Evolutionary conservation across 2,797 vertebrate species (phyloP), one percentile per base, ranked within the genome.

Genomic region (Denticeps clupeoides): DNA sequence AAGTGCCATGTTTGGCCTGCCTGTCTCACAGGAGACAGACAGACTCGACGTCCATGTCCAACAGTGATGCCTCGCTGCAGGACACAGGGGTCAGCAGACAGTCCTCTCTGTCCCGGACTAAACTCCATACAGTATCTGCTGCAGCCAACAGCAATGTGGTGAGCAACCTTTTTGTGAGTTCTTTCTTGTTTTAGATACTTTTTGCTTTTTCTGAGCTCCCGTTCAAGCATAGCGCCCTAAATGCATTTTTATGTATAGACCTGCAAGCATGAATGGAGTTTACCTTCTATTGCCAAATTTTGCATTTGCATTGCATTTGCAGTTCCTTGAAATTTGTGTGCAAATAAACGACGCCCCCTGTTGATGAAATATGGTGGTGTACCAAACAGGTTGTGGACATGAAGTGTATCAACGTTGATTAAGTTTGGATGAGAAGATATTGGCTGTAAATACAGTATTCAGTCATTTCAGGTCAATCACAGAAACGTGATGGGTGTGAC

Each of bases 11-110:
- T 41, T 66, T 83, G 38, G 35, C 70, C 11, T 83, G 80, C 53
- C 58, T 83, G 51, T 69, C 77, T 46, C 74, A 64, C 0, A 16
- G 55, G 47, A 24, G 57, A 28, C 71, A 59, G n/a, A 82, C 77
- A 45, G 70, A 78, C 2, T 60, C 73, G 46, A 51, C 42, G 54
- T 69, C 67, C 11, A 77, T 70, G 10, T 79, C 67, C 47, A 67
- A 77, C 55, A 82, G 78, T 0, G 75, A 78, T 40, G 73, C 72
- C 1, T 85, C 75, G 11, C 53, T 48, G 35, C 67, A 72, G 41
- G 75, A 81, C 56, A 80, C 76, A 50, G 58, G 64, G 59, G 59
- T 82, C 43, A 82, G 78, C 47, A 67, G 77, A 41, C 77, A 82
- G 64, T 80, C 76, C 4, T 67, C 64, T 1, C 59, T 67, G 9